A percentile compares a stretch with the other conserved stretches of the same genome.
Conservation (phyloP, 2,113 vertebrate species). For the Cyprinus carpio region DNA sequence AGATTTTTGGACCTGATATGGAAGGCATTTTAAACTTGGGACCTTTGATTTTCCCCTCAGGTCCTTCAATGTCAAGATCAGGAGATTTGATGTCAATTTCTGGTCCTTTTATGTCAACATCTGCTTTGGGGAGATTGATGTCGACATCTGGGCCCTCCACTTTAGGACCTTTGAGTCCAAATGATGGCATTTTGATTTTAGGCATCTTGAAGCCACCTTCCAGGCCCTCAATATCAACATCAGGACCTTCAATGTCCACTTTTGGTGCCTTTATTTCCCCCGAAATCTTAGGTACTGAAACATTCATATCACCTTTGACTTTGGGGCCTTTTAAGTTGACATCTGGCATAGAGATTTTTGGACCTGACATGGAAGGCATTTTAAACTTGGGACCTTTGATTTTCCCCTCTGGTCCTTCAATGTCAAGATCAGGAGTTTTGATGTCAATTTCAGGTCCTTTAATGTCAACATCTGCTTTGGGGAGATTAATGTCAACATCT, state of each 20-base stretch:
- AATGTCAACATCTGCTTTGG: too few species aligned
- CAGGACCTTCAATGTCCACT: conserved; percentile 49
- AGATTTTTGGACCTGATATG: background rate
- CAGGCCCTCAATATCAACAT: background rate
- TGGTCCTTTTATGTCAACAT: background rate
- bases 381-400: conserved; percentile 43
- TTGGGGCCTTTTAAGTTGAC: conserved; percentile 13
- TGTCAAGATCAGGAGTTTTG: background rate
- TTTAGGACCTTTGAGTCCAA: conserved; percentile 1
- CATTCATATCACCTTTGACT: conserved; percentile 12
- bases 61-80: background rate
- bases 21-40: background rate
- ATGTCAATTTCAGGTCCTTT: background rate
- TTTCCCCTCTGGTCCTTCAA: conserved; percentile 29
- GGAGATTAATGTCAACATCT: too few species aligned
- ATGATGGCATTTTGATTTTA: conserved; percentile 7
- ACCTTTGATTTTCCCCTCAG: background rate
- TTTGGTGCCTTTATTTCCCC: conserved; percentile 26
- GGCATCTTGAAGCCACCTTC: conserved; percentile 7
- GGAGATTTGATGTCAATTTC: background rate
- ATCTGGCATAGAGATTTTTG: background rate
- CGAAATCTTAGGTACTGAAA: conserved; percentile 62
- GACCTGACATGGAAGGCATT: conserved; percentile 35
- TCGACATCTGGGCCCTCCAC: background rate
- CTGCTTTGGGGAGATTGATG: background rate